Evolutionary conservation across 2,113 vertebrate genomes (phyloP).

Genomic region (Baryphthengus martii): DNA sequence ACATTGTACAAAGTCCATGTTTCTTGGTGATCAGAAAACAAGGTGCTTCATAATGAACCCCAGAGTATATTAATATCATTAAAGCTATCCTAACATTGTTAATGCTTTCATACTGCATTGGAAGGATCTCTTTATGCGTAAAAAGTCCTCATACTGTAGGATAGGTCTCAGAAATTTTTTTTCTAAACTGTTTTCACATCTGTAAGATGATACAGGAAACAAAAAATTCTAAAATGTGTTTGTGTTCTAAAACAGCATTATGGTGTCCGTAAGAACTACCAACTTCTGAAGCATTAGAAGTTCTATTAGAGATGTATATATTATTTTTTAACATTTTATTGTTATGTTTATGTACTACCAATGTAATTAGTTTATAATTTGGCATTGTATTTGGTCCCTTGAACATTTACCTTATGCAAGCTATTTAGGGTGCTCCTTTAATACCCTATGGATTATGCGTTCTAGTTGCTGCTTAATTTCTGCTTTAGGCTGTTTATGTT

Average conservation of each 20-base stretch:
- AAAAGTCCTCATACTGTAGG: background rate
- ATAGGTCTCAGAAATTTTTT: background rate
- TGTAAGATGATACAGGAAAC: background rate
- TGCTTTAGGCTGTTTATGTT: background rate
- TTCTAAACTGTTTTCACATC: background rate
- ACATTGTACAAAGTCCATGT: background rate
- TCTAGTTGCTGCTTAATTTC: background rate
- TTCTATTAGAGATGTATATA: background rate
- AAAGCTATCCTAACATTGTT: background rate
- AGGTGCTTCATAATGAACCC: background rate
- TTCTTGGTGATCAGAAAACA: background rate
- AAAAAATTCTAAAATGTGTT: background rate
- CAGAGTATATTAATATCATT: background rate
- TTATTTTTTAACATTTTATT: background rate
- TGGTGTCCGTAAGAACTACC: background rate
- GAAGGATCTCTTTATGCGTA: background rate
- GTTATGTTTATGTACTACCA: background rate
- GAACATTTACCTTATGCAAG: background rate
- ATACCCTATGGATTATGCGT: background rate
- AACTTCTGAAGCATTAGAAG: background rate
- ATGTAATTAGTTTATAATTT: background rate
- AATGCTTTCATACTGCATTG: background rate
- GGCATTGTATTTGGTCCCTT: background rate
- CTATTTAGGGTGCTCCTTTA: background rate
- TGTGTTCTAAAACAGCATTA: background rate